Conservation (phyloP, 2,888 invertebrate species). For the Perizoma affinitatum region DNA sequence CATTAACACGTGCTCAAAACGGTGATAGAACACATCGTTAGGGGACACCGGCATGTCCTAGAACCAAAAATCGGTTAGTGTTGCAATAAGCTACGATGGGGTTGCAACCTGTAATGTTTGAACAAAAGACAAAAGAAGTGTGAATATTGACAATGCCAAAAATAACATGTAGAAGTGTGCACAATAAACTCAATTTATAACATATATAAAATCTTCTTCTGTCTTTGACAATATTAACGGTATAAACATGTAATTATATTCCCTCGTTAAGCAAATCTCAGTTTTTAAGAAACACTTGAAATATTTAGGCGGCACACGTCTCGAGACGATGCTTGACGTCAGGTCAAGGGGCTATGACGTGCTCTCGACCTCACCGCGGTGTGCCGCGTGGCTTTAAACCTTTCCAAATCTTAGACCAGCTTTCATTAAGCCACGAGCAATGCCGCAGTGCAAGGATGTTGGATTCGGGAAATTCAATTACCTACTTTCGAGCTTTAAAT, state of each 20-base stretch:
- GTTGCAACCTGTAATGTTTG: no score
- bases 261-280: slow-evolving; percentile 1
- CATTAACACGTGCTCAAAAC: no score
- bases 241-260: slow-evolving; percentile 6
- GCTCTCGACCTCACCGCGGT: slow-evolving; percentile 71
- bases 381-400: slow-evolving; percentile 60
- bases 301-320: slow-evolving; percentile 41
- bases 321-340: slow-evolving; percentile 46
- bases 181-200: no score
- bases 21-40: no score
- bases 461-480: slow-evolving; percentile 6
- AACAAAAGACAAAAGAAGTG: no score
- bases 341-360: slow-evolving; percentile 76
- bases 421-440: slow-evolving; percentile 68
- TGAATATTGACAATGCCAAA: no score
- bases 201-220: no score
- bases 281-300: slow-evolving; percentile 39
- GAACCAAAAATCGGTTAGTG: no score
- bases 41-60: no score
- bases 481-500: no score
- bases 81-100: no score
- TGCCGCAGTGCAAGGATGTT: neutral
- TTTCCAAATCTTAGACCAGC: slow-evolving; percentile 68
- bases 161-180: no score
- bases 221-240: neutral